Evolutionary conservation across 1,140 invertebrate species (phyloP).

Genomic region (Maconellicoccus hirsutus): DNA sequence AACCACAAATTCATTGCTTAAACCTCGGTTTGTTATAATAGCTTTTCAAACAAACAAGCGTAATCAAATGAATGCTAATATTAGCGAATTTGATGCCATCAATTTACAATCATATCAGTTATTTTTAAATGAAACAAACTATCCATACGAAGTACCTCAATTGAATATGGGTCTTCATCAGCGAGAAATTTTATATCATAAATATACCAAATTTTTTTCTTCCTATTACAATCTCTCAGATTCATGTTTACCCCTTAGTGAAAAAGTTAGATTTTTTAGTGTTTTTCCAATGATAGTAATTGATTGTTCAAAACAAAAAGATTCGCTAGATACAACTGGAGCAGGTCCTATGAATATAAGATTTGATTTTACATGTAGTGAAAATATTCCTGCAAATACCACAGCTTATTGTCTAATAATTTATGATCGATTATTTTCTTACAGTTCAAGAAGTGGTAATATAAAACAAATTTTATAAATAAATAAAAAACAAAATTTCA

Average conservation of each 20-base stretch:
- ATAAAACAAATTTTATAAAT: no score
- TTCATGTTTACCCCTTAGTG: no score
- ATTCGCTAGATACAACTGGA: not conserved
- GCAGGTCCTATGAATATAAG: not conserved
- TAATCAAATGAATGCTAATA: not conserved
- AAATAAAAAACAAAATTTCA: no score
- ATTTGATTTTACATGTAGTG: not conserved
- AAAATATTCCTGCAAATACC: not conserved
- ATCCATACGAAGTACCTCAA: not conserved
- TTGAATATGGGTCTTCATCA: not conserved
- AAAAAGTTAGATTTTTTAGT: no score
- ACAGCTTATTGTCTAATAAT: not conserved
- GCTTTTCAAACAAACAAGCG: not conserved
- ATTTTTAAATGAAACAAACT: not conserved
- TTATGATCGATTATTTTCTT: not conserved
- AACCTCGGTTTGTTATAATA: not conserved
- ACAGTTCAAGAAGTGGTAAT: no score
- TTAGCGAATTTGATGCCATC: not conserved
- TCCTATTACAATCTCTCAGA: not conserved
- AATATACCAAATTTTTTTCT: not conserved
- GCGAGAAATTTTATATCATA: not conserved
- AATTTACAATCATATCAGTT: not conserved
- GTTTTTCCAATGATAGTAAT: not conserved
- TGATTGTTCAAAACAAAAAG: not conserved
- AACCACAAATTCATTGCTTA: not conserved